These are phyloP conservation scores for Tenebrio molitor DNA, from an alignment of 1,140 invertebrate species.

Conservation along the genomic window DNA sequence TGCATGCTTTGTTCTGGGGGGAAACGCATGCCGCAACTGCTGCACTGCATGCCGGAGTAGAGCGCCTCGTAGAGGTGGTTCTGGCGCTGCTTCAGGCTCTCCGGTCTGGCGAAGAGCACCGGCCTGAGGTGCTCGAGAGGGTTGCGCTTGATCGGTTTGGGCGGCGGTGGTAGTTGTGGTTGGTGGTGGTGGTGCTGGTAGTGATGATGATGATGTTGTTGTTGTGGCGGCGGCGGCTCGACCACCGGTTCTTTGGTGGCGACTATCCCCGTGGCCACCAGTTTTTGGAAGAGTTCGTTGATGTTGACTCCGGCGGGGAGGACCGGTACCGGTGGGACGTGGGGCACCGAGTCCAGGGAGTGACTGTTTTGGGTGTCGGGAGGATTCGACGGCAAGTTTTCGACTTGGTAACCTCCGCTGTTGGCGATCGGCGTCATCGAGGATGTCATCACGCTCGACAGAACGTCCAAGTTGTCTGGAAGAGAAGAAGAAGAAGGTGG, in stretches of 20 bases:
- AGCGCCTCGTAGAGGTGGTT: slow-evolving; percentile 76
- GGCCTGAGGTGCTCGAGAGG: slow-evolving; percentile 67
- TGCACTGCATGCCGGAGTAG: slow-evolving; percentile 94
- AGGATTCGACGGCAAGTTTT: slow-evolving; percentile 61
- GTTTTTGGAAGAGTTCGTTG: slow-evolving; percentile 85
- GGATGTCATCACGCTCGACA: slow-evolving; percentile 76
- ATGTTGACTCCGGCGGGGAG: slow-evolving; percentile 73
- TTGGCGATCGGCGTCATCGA: slow-evolving; percentile 72
- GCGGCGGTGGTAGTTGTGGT: no score
- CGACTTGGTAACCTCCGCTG: slow-evolving; percentile 69
- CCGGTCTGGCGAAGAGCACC: slow-evolving; percentile 77
- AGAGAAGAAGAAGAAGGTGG: slow-evolving; percentile 12
- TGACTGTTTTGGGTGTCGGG: slow-evolving; percentile 58
- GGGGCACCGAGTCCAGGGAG: slow-evolving; percentile 49
- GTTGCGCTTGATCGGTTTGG: slow-evolving; percentile 49
- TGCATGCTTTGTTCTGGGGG: slow-evolving; percentile 87
- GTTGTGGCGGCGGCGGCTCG: slow-evolving; percentile 27
- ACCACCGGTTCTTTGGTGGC: slow-evolving; percentile 62
- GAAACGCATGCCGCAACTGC: slow-evolving; percentile 93
- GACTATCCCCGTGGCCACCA: slow-evolving; percentile 88
- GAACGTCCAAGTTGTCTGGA: slow-evolving; percentile 70
- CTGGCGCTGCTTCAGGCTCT: slow-evolving; percentile 83
- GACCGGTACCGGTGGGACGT: slow-evolving; percentile 62
- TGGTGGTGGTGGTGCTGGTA: no score
- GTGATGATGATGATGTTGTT: no score